Percentiles rank a stretch among this genome's conserved stretches.
phyloP scores from a whole-genome alignment of 2,888 invertebrate species.

The Catocala nupta region DNA sequence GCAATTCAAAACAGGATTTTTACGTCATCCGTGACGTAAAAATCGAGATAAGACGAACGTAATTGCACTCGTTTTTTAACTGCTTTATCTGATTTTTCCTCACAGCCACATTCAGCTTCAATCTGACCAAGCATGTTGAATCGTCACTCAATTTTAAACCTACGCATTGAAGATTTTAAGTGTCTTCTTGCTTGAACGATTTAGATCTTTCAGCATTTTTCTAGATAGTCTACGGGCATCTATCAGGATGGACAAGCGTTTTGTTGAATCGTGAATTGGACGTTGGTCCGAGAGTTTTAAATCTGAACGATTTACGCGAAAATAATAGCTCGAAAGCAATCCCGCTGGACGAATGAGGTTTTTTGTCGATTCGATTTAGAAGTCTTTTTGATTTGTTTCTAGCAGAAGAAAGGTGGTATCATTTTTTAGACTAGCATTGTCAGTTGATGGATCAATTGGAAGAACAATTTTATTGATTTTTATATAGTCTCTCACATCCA shows the following conservation, averaged over 20 bases:
- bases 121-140: conserved; percentile 63
- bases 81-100: conserved; percentile 80
- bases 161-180: conserved; percentile 17
- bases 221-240: conserved; percentile 70
- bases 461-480: background rate
- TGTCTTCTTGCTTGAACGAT: conserved; percentile 36
- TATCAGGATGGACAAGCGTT: conserved; percentile 84
- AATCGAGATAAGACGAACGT: conserved; percentile 77
- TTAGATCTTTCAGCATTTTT: conserved; percentile 48
- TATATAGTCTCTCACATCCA: background rate
- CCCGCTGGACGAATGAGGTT: conserved; percentile 58
- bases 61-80: conserved; percentile 85
- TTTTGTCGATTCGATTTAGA: conserved; percentile 56
- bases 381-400: conserved; percentile 39
- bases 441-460: too few species aligned
- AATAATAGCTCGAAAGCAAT: conserved; percentile 77
- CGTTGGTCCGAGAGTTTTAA: conserved; percentile 78
- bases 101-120: conserved; percentile 57
- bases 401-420: conserved; percentile 7
- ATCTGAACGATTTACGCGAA: conserved; percentile 80
- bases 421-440: background rate
- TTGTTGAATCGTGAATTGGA: conserved; percentile 83
- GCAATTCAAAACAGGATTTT: conserved; percentile 67
- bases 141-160: conserved; percentile 47
- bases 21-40: conserved; percentile 63